Percentiles rank a stretch among this genome's conserved stretches.
phyloP scores from a whole-genome alignment of 1,140 invertebrate species.

The Procambarus clarkii region DNA sequence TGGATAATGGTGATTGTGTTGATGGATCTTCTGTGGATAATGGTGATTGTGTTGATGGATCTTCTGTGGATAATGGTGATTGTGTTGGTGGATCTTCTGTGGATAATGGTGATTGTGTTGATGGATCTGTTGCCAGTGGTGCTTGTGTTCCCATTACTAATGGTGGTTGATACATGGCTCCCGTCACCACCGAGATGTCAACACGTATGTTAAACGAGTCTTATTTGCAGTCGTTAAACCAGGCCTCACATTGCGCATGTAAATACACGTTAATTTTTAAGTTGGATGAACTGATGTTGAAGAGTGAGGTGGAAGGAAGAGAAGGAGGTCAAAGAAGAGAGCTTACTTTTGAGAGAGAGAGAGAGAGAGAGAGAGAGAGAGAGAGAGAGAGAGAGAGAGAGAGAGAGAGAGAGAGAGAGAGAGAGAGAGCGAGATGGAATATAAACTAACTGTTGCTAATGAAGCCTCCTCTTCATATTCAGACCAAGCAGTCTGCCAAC shows the following conservation, averaged over 20 bases:
- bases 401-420: slow-evolving; percentile 9
- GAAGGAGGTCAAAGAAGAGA: no score
- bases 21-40: no score
- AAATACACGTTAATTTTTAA: not conserved
- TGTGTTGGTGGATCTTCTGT: no score
- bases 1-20: no score
- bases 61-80: no score
- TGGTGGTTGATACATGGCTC: not conserved
- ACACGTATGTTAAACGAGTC: not conserved
- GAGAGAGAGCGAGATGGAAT: no score
- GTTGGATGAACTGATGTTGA: no score
- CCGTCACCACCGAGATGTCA: not conserved
- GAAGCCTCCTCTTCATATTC: not conserved
- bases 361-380: no score
- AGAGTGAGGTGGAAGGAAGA: no score
- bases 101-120: not conserved
- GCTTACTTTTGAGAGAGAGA: no score
- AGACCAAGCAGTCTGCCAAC: not conserved
- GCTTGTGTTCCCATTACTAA: not conserved
- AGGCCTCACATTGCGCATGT: not conserved
- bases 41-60: no score
- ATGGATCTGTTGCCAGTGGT: not conserved
- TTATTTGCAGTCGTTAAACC: not conserved
- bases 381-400: not conserved
- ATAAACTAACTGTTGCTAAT: not conserved